These are phyloP conservation scores for Laspeyria flexula DNA, from an alignment of 2,888 invertebrate species.

Conservation along the genomic window DNA sequence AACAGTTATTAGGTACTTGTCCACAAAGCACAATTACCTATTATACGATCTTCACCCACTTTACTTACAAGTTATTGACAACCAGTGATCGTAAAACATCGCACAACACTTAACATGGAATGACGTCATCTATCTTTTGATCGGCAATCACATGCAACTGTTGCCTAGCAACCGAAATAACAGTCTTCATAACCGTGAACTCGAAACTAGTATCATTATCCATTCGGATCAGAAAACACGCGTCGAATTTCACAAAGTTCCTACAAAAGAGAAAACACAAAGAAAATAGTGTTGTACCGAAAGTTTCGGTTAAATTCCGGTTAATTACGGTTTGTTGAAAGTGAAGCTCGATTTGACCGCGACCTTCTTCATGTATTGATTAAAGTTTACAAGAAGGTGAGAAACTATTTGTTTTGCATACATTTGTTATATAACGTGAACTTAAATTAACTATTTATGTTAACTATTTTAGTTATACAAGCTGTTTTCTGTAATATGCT, in stretches of 20 bases:
- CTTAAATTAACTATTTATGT: too few species aligned
- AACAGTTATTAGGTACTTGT: too few species aligned
- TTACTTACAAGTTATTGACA: neutral
- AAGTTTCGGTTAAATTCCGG: conserved; percentile 2
- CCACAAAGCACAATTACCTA: too few species aligned
- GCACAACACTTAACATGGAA: conserved; percentile 7
- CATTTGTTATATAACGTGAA: conserved; percentile 18
- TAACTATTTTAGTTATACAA: too few species aligned
- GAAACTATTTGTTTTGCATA: conserved; percentile 19
- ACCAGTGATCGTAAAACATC: neutral
- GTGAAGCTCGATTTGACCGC: conserved; percentile 46
- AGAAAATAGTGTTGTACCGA: neutral
- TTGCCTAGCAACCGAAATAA: conserved; percentile 71
- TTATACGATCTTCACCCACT: neutral
- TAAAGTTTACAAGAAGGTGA: conserved; percentile 31
- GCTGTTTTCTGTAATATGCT: too few species aligned
- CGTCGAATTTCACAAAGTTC: conserved; percentile 40
- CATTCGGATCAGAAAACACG: conserved; percentile 54
- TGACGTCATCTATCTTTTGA: conserved; percentile 27
- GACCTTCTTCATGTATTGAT: conserved; percentile 62
- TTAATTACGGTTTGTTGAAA: conserved; percentile 35
- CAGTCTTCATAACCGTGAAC: conserved; percentile 54
- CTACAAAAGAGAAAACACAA: neutral
- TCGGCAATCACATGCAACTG: conserved; percentile 32
- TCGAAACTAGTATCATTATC: conserved; percentile 41